Evolutionary conservation across 1,140 invertebrate species (phyloP), one percentile per base, ranked within the genome.

Genomic region (Drosophila erecta): DNA sequence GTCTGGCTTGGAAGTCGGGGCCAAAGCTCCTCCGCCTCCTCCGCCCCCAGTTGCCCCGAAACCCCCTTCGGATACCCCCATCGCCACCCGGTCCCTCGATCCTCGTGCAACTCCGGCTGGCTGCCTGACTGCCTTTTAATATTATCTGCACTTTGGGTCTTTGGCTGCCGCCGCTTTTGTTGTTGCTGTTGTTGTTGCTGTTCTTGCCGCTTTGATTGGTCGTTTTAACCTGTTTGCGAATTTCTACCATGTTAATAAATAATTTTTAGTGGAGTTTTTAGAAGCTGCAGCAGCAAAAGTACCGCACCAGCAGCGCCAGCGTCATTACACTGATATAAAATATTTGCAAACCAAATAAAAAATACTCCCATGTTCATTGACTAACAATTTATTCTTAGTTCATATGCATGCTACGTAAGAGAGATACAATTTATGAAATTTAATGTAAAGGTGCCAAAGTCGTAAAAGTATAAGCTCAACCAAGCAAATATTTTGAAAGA

Each of bases 201-300:
- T 65, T 85, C 65, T 86, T 86, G 71, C 79, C 89, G 84, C 79
- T 87, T 87, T 87, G 84, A 89, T 87, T 87, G 84, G 71, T 84
- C 85, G 79, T 71, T 89, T 89, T 89, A 89, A 89, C 84, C 84
- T 89, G 84, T 89, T 89, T 89, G 84, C 84, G 84, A 89, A 89
- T 89, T 89, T 89, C 79, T 84, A 84, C 84, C 84, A 89, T 89
- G 84, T 89, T 89, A 89, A 89, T 89, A 89, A 89, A 89, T 89
- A 89, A 89, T 89, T 89, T 89, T 89, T 89, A 89, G 79, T 89
- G 84, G 84, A 87, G 80, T 87, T 86, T 75, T 75, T 74, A 75
- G 73, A 70, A 56, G 71, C 70, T 51, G 72, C 53, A 69, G 69
- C 59, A 62, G 73, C 76, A 80, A 85, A 85, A 85, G 81, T 85